These are phyloP conservation scores for Protobothrops flavoviridis DNA, from an alignment of 2,113 vertebrate genomes.

Conservation along the genomic window DNA sequence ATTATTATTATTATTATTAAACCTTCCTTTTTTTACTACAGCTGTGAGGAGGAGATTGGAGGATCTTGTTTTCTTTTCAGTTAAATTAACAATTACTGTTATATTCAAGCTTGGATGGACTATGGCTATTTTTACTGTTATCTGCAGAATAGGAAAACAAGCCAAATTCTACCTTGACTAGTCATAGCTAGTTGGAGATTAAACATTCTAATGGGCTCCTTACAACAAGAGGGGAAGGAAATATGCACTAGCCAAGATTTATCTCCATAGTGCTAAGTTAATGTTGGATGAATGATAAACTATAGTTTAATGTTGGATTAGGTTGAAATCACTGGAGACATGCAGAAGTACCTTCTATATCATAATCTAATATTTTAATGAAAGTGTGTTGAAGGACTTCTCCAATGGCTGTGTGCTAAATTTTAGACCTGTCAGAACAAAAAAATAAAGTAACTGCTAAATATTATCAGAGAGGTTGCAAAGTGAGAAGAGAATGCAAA, in stretches of 20 bases:
- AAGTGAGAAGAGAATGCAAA: slow-evolving; percentile 11
- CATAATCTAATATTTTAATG: not conserved
- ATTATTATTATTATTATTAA: too few species aligned
- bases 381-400: not conserved
- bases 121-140: not conserved
- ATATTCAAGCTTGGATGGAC: not conserved
- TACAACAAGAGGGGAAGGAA: not conserved
- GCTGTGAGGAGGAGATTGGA: not conserved
- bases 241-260: not conserved
- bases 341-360: not conserved
- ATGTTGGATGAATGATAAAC: not conserved
- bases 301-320: not conserved
- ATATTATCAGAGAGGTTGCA: slow-evolving; percentile 7
- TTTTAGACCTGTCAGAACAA: not conserved
- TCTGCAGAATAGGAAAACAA: not conserved
- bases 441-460: not conserved
- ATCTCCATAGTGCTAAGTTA: not conserved
- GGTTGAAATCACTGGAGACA: not conserved
- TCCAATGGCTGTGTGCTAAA: not conserved
- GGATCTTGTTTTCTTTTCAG: not conserved
- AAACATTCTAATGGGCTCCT: not conserved
- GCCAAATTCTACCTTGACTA: not conserved
- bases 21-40: not conserved
- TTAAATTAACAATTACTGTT: not conserved
- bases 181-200: not conserved